phyloP scores from a whole-genome alignment of 1,140 invertebrate species.

The Planococcus citri region DNA sequence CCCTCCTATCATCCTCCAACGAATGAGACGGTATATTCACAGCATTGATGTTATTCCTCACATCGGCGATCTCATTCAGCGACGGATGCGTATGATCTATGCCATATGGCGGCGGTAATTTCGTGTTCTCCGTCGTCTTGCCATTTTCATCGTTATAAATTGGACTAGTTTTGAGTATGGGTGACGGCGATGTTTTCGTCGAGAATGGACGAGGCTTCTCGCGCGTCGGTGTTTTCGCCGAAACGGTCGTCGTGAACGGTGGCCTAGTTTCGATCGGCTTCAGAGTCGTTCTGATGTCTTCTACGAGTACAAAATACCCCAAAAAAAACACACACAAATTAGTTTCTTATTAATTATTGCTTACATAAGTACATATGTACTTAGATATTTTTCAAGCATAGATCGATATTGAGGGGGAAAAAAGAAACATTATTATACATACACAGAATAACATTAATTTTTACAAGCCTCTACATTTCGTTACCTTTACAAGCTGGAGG shows the following conservation, averaged over 20 bases:
- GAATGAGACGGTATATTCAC: slow-evolving; percentile 47
- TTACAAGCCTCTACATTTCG: slow-evolving; percentile 27
- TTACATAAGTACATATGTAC: no score
- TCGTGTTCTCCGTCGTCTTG: neutral
- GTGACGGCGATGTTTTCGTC: slow-evolving; percentile 24
- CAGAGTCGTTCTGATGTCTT: slow-evolving; percentile 28
- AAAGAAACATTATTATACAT: no score
- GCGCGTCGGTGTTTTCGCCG: slow-evolving; percentile 25
- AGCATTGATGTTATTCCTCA: slow-evolving; percentile 39
- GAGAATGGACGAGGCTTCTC: slow-evolving; percentile 30
- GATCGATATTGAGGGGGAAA: no score
- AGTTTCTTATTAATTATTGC: no score
- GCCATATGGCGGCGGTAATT: slow-evolving; percentile 28
- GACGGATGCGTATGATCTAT: slow-evolving; percentile 43
- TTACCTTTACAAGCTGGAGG: slow-evolving; percentile 59
- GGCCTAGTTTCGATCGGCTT: slow-evolving; percentile 33
- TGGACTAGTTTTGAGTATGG: slow-evolving; percentile 26
- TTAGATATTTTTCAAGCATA: neutral
- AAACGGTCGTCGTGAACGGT: slow-evolving; percentile 27
- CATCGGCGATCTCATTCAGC: slow-evolving; percentile 44
- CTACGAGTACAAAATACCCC: neutral
- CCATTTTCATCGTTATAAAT: slow-evolving; percentile 11
- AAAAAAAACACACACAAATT: no score
- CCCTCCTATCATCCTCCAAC: slow-evolving; percentile 46
- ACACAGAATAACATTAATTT: no score